phyloP scores from a whole-genome alignment of 2,113 vertebrate species.

The Perognathus longimembris region DNA sequence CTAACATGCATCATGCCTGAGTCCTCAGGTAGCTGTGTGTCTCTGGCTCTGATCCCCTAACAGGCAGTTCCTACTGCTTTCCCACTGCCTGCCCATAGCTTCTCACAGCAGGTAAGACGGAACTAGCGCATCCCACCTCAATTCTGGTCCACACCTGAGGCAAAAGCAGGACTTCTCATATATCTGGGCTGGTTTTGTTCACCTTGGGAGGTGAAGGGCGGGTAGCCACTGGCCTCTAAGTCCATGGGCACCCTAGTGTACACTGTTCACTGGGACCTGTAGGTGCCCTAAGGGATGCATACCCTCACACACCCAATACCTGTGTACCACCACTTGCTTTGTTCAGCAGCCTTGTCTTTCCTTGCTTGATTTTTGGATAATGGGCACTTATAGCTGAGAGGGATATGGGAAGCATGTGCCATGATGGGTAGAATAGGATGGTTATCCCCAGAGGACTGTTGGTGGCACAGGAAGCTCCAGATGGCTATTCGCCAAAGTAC shows the following conservation, averaged over 20 bases:
- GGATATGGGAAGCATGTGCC: no score
- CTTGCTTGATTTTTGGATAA: constrained; percentile 6
- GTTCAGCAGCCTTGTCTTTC: neutral
- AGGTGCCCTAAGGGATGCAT: neutral
- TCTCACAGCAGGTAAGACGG: neutral
- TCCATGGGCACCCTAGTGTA: neutral
- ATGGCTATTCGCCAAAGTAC: neutral
- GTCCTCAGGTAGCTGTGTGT: neutral
- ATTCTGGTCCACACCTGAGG: neutral
- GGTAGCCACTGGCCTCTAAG: neutral
- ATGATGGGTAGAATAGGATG: neutral
- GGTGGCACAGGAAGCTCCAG: neutral
- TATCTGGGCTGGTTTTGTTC: neutral
- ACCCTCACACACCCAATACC: neutral
- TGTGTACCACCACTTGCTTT: neutral
- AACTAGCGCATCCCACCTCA: neutral
- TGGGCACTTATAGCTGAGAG: neutral
- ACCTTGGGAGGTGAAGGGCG: neutral
- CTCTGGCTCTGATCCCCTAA: neutral
- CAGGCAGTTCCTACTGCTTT: neutral
- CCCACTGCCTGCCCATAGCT: neutral
- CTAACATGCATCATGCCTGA: neutral
- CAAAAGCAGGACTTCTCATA: neutral
- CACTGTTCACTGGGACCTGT: neutral
- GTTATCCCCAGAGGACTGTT: neutral